Conservation (phyloP, 2,113 vertebrate species). For the Sprattus sprattus region DNA sequence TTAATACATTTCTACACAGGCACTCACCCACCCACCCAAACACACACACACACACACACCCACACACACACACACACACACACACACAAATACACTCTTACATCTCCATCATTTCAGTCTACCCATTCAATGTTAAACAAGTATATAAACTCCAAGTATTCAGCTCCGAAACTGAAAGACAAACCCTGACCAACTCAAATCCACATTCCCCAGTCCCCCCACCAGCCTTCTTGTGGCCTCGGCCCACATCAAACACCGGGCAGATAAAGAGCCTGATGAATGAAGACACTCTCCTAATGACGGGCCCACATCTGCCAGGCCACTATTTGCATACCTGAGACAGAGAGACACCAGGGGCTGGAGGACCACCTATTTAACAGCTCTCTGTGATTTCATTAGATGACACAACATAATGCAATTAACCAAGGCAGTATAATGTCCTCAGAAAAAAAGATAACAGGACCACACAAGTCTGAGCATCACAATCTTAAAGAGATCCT, state of each 20-base stretch:
- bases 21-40: neutral
- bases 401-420: neutral
- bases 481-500: neutral
- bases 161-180: neutral
- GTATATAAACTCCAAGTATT: neutral
- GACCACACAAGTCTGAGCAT: neutral
- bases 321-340: constrained; percentile 32
- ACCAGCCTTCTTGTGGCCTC: neutral
- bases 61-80: constrained; percentile 18
- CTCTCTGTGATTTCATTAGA: neutral
- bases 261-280: constrained; percentile 20
- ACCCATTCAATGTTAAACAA: too few relatives aligned
- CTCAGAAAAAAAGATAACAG: neutral
- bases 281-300: constrained; percentile 31
- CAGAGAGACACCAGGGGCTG: constrained; percentile 8
- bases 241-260: neutral
- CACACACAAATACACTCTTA: constrained; percentile 22
- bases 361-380: neutral
- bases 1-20: too few relatives aligned
- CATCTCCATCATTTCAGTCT: too few relatives aligned
- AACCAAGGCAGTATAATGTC: neutral
- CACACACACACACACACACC: constrained; percentile 27
- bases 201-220: neutral
- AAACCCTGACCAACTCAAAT: neutral
- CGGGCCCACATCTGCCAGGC: constrained; percentile 26